Evolutionary conservation across 2,113 vertebrate species (phyloP), one percentile per base, ranked within the genome.

Genomic region (Megaleporinus macrocephalus): DNA sequence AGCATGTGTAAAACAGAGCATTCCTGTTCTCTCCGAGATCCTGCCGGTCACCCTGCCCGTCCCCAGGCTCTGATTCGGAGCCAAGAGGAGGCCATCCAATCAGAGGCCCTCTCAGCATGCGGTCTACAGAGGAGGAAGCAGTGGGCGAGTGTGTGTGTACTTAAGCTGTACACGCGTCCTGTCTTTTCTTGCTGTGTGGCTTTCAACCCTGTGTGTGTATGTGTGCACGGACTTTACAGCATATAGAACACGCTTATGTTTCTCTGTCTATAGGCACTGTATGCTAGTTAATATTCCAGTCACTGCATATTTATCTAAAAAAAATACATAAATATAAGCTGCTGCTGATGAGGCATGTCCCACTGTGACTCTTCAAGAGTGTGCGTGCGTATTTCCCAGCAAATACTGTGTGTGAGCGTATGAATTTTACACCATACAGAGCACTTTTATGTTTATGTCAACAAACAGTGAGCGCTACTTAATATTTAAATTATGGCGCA

Each of bases 121-220:
- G 72, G 73, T 81, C n/a, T 57, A 0, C 55, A 16, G 9, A 11
- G 41, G 61, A 79, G 83, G 55, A 80, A 72, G 73, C 57, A 47
- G 83, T 81, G 80, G 72, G 80, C 62, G 30, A 47, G 49, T 61
- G 49, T 68, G 26, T 82, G 80, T 83, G 76, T 82, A 70, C 49
- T 76, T 55, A 72, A 63, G 15, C 29, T 61, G 41, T 68, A 75
- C 62, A 44, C 33, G 79, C 22, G 29, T 26, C 59, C 44, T 73
- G 70, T 36, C 70, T 53, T 81, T 81, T 73, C 47, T 55, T 51
- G 11, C 26, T 49, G 29, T 73, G 69, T 80, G 69, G 78, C 29
- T 59, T 79, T 68, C 61, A 74, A 18, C 4, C 49, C 53, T 71
- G 11, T 27, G 61, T 15, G 61, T 63, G 61, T 63, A 11, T 68